A percentile compares a stretch with the other conserved stretches of the same genome.
Conservation (phyloP, 2,888 invertebrate genomes). For the Idaea biselata region DNA sequence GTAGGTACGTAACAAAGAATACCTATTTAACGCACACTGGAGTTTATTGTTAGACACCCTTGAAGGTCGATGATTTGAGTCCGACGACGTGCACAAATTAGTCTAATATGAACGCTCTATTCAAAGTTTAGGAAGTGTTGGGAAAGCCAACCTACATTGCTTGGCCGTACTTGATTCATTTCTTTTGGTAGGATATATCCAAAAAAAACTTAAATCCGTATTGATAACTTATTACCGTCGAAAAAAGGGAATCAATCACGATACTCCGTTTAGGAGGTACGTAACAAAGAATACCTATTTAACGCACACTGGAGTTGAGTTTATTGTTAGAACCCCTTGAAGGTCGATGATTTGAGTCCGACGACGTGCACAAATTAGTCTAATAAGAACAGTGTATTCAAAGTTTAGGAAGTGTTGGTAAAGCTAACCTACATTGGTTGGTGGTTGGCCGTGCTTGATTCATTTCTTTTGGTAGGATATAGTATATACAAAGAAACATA, state of each 20-base stretch:
- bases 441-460: too few relatives aligned
- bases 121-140: neutral
- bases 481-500: too few relatives aligned
- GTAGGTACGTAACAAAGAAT: constrained; percentile 13
- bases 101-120: neutral
- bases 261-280: constrained; percentile 10
- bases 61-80: neutral
- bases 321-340: neutral
- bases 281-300: constrained; percentile 11
- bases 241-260: constrained; percentile 50
- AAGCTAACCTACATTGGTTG: too few relatives aligned
- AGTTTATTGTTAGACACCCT: neutral
- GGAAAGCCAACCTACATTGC: too few relatives aligned
- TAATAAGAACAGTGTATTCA: neutral
- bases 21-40: constrained; percentile 1
- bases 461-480: too few relatives aligned
- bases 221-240: constrained; percentile 36
- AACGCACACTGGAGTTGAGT: neutral
- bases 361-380: neutral
- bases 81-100: neutral
- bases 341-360: neutral
- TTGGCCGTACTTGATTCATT: too few relatives aligned
- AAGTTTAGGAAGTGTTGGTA: neutral
- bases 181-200: too few relatives aligned
- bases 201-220: too few relatives aligned